Evolutionary conservation across 64 coral and sea anemone species (phyloP), one percentile per base, ranked within the genome.

Genomic region (Porites lutea): DNA sequence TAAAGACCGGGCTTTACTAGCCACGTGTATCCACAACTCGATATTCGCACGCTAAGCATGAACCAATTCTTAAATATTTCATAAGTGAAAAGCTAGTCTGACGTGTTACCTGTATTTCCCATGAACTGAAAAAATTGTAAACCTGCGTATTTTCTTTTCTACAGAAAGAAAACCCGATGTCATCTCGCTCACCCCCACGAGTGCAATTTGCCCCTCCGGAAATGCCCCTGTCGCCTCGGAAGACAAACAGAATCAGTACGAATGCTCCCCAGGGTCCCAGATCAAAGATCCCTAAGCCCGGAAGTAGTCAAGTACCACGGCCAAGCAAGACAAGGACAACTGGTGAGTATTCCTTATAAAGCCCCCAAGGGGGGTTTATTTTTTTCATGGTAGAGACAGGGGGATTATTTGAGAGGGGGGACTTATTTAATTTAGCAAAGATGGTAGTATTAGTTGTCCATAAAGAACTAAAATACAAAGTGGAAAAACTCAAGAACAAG

Each of bases 221-320:
- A 15, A 89, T 89, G 89, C 37, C 87, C 45, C 77, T 96, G 43
- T 96, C 94, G 43, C 94, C 94, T 49, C 78, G 94, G 9, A 96
- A 88, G 90, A 88, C 94, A 13, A 96, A 96, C 81, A 52, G 10
- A 47, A 12, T 51, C 48, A 45, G 5, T 13, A 22, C 48, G 9
- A 61, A 64, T 49, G 60, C n/a, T 14, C 81, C 62, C 3, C 81
- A 68, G 63, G 63, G 81, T 13, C 44, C 81, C 1, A 51, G 62
- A 23, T 68, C 81, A 4, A 68, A 69, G 47, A 84, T 84, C 13
- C 62, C 81, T 22, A 84, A 84, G 68, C 81, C 81, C 45, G 63
- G 81, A 3, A 84, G 18, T 48, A 67, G 81, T 68, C 81, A 84
- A 50, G 16, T 69, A 19, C 81, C 63, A 19, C 48, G 63, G n/a